These are phyloP conservation scores for Aegotheles bennettii DNA, from an alignment of 2,113 vertebrate species.

Conservation along the genomic window DNA sequence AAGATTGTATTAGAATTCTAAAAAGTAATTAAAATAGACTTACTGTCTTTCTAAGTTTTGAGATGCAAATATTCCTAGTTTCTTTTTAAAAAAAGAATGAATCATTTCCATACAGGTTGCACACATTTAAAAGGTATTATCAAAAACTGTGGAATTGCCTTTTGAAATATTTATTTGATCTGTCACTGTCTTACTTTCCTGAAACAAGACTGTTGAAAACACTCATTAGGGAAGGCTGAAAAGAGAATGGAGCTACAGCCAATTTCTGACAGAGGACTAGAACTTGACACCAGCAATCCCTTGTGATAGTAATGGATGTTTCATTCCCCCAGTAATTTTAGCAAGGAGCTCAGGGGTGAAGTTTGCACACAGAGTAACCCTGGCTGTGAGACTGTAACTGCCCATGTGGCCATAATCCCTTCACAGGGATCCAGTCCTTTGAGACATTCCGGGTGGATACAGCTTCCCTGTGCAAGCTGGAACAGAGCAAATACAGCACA, in stretches of 20 bases:
- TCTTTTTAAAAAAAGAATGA: background rate
- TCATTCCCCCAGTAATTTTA: background rate
- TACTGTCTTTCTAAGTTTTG: background rate
- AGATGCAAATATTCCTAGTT: background rate
- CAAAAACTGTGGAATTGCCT: background rate
- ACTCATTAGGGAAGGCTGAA: background rate
- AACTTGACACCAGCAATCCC: background rate
- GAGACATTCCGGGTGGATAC: background rate
- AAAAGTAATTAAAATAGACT: slow-evolving; percentile 13
- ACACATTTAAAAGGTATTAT: background rate
- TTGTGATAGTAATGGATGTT: background rate
- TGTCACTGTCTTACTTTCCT: background rate
- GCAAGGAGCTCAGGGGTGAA: background rate
- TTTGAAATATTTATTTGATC: background rate
- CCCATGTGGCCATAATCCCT: background rate
- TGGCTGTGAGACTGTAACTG: background rate
- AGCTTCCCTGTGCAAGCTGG: background rate
- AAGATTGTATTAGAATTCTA: background rate
- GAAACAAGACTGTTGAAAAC: background rate
- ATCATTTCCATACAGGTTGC: background rate
- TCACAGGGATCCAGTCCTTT: fast-evolving
- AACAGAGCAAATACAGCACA: background rate
- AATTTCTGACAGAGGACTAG: background rate
- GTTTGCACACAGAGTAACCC: background rate
- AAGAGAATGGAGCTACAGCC: background rate